phyloP scores from a whole-genome alignment of 2,797 vertebrate species.

The Mus spretus region DNA sequence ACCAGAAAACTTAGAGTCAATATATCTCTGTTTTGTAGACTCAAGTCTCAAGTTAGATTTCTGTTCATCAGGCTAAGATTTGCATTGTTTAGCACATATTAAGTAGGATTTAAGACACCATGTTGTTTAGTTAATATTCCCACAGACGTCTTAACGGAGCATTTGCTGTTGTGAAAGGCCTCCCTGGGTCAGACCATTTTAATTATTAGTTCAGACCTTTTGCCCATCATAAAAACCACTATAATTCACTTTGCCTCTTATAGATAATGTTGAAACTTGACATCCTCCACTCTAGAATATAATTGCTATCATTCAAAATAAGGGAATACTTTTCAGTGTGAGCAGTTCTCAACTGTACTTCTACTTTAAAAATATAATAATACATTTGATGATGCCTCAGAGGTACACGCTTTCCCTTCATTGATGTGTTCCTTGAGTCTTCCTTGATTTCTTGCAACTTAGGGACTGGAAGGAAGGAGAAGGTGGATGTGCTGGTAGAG shows the following conservation, averaged over 20 bases:
- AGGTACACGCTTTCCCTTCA: neutral
- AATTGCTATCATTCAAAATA: slow-evolving; percentile 48
- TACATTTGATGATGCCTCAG: neutral
- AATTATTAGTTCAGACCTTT: neutral
- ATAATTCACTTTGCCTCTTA: neutral
- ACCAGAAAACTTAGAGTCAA: neutral
- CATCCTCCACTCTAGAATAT: neutral
- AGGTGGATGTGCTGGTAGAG: neutral
- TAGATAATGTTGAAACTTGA: neutral
- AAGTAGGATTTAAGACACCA: neutral
- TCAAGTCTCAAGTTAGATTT: neutral
- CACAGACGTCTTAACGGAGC: neutral
- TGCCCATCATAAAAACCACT: neutral
- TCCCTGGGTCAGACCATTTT: neutral
- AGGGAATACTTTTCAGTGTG: neutral
- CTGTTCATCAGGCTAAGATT: neutral
- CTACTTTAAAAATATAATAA: neutral
- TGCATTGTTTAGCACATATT: neutral
- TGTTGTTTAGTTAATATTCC: neutral
- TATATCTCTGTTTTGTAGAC: neutral
- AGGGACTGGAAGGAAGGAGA: neutral
- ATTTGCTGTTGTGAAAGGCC: neutral
- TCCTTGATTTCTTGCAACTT: neutral
- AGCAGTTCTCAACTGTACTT: neutral
- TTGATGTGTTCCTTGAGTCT: neutral